Evolutionary conservation across 2,113 vertebrate genomes (phyloP).

Genomic region (human (Homo sapiens)): GRCh38 chr5:35854501-35855000

Average conservation of each 20-base stretch:
- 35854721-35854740: not conserved
- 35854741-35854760: not conserved
- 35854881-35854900: constrained; percentile 52
- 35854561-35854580: constrained; percentile 79
- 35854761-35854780: constrained; percentile 19
- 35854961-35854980: not conserved
- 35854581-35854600: constrained; percentile 79
- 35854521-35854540: constrained; percentile 59
- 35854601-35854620: constrained; percentile 74
- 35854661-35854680: constrained; percentile 81
- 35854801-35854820: constrained; percentile 37
- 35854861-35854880: constrained; percentile 20
- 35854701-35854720: not conserved
- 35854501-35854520: constrained; percentile 59
- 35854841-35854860: constrained; percentile 20
- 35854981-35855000: not conserved
- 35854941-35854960: not conserved
- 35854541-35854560: constrained; percentile 78
- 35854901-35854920: not conserved
- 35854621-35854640: constrained; percentile 81
- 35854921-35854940: not conserved
- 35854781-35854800: not conserved
- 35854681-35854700: constrained; percentile 64
- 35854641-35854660: constrained; percentile 79
- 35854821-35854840: not conserved